These are phyloP conservation scores for Hylaeus anthracinus DNA, from an alignment of 1,140 invertebrate genomes.

Conservation along the genomic window DNA sequence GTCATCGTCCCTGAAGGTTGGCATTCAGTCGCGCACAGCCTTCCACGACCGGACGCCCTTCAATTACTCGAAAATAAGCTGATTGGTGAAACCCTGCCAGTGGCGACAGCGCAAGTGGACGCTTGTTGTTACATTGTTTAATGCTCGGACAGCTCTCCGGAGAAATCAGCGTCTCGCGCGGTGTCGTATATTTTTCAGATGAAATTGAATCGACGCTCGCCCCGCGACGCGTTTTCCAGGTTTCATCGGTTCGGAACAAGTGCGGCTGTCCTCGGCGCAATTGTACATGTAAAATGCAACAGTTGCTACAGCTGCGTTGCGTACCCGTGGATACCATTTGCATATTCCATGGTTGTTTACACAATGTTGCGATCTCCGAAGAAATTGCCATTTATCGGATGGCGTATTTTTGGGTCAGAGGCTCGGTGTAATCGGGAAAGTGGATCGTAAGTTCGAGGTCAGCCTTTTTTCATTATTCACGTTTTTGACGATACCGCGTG, in stretches of 20 bases:
- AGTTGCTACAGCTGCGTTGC: no score
- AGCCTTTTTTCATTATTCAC: no score
- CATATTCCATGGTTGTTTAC: background rate
- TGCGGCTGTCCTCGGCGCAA: background rate
- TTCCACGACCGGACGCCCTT: conserved; percentile 63
- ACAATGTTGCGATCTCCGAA: background rate
- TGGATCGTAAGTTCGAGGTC: no score
- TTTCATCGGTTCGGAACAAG: background rate
- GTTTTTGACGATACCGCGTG: no score
- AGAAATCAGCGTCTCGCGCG: background rate
- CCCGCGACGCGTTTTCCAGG: background rate
- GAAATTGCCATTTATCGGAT: background rate
- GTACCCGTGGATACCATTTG: no score
- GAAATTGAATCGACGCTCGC: background rate
- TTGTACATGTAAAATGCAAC: background rate
- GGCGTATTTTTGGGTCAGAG: background rate
- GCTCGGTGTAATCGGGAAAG: background rate
- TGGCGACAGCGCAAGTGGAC: conserved; percentile 33
- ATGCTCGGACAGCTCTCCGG: conserved; percentile 7
- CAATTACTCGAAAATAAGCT: conserved; percentile 64
- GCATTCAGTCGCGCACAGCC: conserved; percentile 36
- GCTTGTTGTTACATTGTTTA: conserved; percentile 22
- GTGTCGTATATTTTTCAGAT: background rate
- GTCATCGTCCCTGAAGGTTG: conserved; percentile 47
- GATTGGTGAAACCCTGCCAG: conserved; percentile 62